A percentile compares a stretch with the other conserved stretches of the same genome.
phyloP scores from a whole-genome alignment of 2,888 invertebrate genomes.

The Hybos culiciformis region DNA sequence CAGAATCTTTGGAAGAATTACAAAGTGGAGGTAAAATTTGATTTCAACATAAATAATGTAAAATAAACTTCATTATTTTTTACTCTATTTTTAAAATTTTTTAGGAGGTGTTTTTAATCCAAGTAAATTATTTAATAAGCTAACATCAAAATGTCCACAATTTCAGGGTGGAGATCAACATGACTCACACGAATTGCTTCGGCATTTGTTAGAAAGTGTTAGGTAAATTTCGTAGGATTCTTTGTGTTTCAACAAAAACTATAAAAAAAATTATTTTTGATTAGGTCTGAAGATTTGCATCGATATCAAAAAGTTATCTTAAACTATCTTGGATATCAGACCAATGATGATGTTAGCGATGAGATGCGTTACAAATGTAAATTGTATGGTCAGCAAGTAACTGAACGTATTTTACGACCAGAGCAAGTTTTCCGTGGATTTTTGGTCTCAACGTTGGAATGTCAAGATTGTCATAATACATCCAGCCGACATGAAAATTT shows the following conservation, averaged over 20 bases:
- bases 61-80: background rate
- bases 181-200: slow-evolving; percentile 87
- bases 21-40: slow-evolving; percentile 37
- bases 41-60: background rate
- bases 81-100: background rate
- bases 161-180: slow-evolving; percentile 93
- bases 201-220: slow-evolving; percentile 81
- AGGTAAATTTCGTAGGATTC: slow-evolving; percentile 42
- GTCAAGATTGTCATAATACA: slow-evolving; percentile 76
- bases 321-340: slow-evolving; percentile 58
- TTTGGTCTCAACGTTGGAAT: slow-evolving; percentile 76
- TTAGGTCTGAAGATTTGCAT: slow-evolving; percentile 54
- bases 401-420: slow-evolving; percentile 59
- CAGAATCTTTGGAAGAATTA: slow-evolving; percentile 54
- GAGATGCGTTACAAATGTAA: slow-evolving; percentile 64
- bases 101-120: slow-evolving; percentile 52
- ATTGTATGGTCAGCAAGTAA: slow-evolving; percentile 70
- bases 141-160: slow-evolving; percentile 59
- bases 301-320: slow-evolving; percentile 74
- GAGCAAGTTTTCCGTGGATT: slow-evolving; percentile 92
- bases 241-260: background rate
- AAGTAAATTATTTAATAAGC: slow-evolving; percentile 45
- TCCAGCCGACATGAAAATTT: slow-evolving; percentile 86
- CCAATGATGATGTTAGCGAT: slow-evolving; percentile 62
- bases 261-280: slow-evolving; percentile 2